phyloP scores from a whole-genome alignment of 2,113 vertebrate genomes.

The Spea multiplicata region DNA sequence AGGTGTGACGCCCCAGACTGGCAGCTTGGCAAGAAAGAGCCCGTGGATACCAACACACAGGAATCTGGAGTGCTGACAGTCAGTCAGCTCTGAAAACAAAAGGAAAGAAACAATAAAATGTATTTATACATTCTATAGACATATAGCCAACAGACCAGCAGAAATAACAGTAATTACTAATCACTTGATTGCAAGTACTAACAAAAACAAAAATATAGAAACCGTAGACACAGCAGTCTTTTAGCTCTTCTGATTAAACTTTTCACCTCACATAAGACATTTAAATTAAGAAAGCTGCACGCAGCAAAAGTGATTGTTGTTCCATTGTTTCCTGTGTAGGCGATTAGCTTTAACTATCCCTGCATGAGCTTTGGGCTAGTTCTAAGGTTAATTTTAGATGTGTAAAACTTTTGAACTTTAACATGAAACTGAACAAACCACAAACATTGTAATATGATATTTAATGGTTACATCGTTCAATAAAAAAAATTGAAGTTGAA shows the following conservation, averaged over 20 bases:
- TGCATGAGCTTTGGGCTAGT: slow-evolving; percentile 6
- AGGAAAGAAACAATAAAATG: slow-evolving; percentile 56
- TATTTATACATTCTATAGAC: slow-evolving; percentile 67
- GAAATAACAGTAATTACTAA: slow-evolving; percentile 76
- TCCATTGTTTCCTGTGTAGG: slow-evolving; percentile 41
- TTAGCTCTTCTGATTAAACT: slow-evolving; percentile 53
- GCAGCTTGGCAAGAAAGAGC: slow-evolving; percentile 93
- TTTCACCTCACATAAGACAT: slow-evolving; percentile 52
- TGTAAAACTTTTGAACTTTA: not conserved
- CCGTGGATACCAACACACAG: slow-evolving; percentile 90
- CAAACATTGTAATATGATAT: slow-evolving; percentile 5
- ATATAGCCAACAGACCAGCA: slow-evolving; percentile 73
- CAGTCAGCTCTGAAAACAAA: slow-evolving; percentile 72
- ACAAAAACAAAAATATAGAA: slow-evolving; percentile 54
- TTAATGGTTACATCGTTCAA: slow-evolving; percentile 16
- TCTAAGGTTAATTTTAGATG: slow-evolving; percentile 18
- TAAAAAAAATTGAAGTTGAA: slow-evolving; percentile 5
- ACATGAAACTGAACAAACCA: not conserved
- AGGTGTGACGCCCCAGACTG: slow-evolving; percentile 99
- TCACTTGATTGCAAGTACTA: slow-evolving; percentile 58
- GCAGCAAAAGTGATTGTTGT: slow-evolving; percentile 45
- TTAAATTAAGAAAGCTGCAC: slow-evolving; percentile 52
- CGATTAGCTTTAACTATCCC: slow-evolving; percentile 35
- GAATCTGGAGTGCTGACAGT: slow-evolving; percentile 77
- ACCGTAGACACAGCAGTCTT: slow-evolving; percentile 57